phyloP scores from a whole-genome alignment of 2,888 invertebrate genomes.

The Cerceris ruficornis region DNA sequence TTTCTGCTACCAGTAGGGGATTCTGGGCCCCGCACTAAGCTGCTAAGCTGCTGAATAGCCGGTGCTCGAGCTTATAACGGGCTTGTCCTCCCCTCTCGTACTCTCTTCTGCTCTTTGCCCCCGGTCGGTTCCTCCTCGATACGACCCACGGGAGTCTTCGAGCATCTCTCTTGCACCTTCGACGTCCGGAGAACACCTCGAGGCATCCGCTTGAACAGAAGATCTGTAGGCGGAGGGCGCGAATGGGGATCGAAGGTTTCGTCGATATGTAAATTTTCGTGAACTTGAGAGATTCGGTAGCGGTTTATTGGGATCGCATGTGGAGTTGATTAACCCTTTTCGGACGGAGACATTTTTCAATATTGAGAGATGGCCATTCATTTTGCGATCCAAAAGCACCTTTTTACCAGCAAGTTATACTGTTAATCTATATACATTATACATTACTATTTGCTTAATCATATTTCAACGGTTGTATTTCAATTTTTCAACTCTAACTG shows the following conservation, averaged over 20 bases:
- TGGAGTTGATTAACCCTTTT: too few species aligned
- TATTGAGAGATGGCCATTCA: too few species aligned
- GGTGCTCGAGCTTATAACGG: slow-evolving; percentile 83
- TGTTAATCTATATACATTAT: too few species aligned
- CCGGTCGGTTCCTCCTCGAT: slow-evolving; percentile 62
- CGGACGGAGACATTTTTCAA: too few species aligned
- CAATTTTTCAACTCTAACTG: too few species aligned
- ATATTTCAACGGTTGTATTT: too few species aligned
- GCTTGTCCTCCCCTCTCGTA: slow-evolving; percentile 83
- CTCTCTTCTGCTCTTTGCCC: slow-evolving; percentile 77
- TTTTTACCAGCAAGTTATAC: too few species aligned
- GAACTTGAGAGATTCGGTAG: background rate
- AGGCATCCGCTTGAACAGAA: slow-evolving; percentile 9
- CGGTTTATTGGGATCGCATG: slow-evolving; percentile 3
- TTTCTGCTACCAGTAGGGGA: slow-evolving; percentile 44
- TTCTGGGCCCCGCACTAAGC: slow-evolving; percentile 80
- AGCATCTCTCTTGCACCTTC: slow-evolving; percentile 55
- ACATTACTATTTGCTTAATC: too few species aligned
- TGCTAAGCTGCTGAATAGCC: slow-evolving; percentile 84
- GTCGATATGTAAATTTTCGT: slow-evolving; percentile 21
- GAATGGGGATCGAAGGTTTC: slow-evolving; percentile 18
- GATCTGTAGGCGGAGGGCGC: slow-evolving; percentile 27
- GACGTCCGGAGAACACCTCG: slow-evolving; percentile 18
- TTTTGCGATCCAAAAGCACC: background rate
- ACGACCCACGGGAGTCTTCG: slow-evolving; percentile 41